Evolutionary conservation across 2,113 vertebrate genomes (phyloP).

Genomic region (Melanotaenia duboulayi): DNA sequence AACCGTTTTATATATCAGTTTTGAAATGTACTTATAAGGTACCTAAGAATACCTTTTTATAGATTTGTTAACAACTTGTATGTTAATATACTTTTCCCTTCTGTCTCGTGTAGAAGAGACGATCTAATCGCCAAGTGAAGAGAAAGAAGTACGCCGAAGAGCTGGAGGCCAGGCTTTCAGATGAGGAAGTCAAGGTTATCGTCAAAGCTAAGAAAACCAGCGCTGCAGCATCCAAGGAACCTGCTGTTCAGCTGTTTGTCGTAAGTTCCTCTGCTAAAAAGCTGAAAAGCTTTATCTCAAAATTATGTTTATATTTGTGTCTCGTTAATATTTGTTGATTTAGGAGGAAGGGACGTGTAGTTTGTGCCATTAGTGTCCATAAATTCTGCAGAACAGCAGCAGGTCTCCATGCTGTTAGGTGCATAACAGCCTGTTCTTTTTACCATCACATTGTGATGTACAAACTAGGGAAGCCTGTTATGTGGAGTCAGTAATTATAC

Average conservation of each 20-base stretch:
- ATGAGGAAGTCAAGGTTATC: slow-evolving; percentile 92
- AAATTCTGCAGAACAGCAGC: slow-evolving; percentile 6
- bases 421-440: slow-evolving; percentile 37
- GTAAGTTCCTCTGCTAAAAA: slow-evolving; percentile 78
- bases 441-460: slow-evolving; percentile 17
- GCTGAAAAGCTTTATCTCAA: background rate
- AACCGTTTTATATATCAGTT: background rate
- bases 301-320: background rate
- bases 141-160: slow-evolving; percentile 96
- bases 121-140: slow-evolving; percentile 98
- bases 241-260: slow-evolving; percentile 94
- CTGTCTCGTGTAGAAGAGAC: slow-evolving; percentile 88
- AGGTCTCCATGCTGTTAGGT: background rate
- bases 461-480: slow-evolving; percentile 9
- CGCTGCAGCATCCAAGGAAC: slow-evolving; percentile 83
- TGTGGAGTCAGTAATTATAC: background rate
- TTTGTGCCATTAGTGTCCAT: background rate
- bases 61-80: background rate
- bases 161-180: slow-evolving; percentile 90
- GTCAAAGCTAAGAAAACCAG: slow-evolving; percentile 91
- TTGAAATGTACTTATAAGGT: background rate
- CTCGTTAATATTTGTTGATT: background rate
- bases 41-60: background rate
- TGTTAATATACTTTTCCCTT: slow-evolving; percentile 12
- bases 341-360: background rate